These are phyloP conservation scores for Ageneiosus marmoratus DNA, from an alignment of 2,113 vertebrate species.

Conservation along the genomic window DNA sequence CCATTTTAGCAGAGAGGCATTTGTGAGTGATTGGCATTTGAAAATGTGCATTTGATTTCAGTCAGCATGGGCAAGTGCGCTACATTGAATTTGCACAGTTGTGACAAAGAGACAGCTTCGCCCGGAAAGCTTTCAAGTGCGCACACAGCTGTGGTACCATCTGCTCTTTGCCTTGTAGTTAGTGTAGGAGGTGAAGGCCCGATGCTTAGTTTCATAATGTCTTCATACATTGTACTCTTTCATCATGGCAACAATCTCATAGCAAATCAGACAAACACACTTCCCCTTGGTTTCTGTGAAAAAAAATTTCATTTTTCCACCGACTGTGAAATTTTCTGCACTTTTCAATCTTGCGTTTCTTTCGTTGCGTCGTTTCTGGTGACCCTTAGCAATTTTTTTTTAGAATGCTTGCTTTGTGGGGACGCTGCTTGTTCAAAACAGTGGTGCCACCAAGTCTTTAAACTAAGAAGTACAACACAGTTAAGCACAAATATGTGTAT, in stretches of 20 bases:
- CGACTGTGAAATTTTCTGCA: conserved; percentile 39
- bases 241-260: conserved; percentile 29
- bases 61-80: no score
- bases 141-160: neutral
- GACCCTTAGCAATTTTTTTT: neutral
- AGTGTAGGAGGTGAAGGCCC: conserved; percentile 23
- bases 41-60: no score
- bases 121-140: neutral
- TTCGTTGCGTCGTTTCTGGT: conserved; percentile 21
- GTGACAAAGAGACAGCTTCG: neutral
- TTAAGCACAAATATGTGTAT: no score
- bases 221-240: conserved; percentile 33
- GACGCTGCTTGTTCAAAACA: no score
- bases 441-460: no score
- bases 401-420: no score
- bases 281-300: conserved; percentile 32
- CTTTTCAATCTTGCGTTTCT: conserved; percentile 26
- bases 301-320: conserved; percentile 40
- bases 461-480: no score
- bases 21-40: no score
- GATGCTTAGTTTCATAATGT: conserved; percentile 37
- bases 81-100: no score
- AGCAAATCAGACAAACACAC: conserved; percentile 45
- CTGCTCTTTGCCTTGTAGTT: neutral
- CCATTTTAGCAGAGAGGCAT: no score